Base-by-base conservation (phyloP, 2,888 invertebrate genomes). In the Strigamia transsilvanica region DNA sequence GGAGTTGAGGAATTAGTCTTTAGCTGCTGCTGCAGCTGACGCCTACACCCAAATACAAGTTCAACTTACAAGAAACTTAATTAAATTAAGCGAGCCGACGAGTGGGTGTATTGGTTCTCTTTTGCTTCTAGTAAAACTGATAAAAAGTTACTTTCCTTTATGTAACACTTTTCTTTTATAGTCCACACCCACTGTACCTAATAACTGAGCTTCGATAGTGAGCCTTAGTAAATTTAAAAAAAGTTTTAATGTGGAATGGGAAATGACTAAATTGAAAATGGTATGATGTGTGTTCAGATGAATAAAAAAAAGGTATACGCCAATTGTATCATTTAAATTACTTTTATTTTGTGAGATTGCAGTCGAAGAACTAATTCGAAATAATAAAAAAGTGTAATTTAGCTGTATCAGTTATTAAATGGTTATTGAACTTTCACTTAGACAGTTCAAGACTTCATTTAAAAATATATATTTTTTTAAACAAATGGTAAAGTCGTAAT, bases 1-100 rank as follows among this genome's bases (percentile, higher is more conserved):
- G 73, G 73, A 73, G 73, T 73, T 73, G 73, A 73, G 73, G 73
- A 73, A 73, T 73, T 73, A 73, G 73, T 73, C 73, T 73, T 73
- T 73, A 6, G 73, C 73, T 73, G 73, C 73, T 32, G 32, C 73
- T 73, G 27, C 73, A 73, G 73, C 73, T 73, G 73, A 32, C 73
- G 73, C 73, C 73, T 32, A 73, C 21, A 32, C 73, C 27, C 73
- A 27, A 73, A 73, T 73, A 73, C 73, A 73, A 32, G 73, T 73
- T 73, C 32, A 73, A 73, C 73, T 23, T 73, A 32, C 73, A 73
- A 27, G 32, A 73, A 73, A 73, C 73, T 73, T 73, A 73, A 73
- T 73, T 73, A 73, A 73, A 73, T 73, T 32, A 32, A 32, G 23
- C 23, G 23, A 10, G 32, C 73, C 23, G 21, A 66, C 23, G 27